phyloP scores from a whole-genome alignment of 2,888 invertebrate species.

The Panopea generosa region DNA sequence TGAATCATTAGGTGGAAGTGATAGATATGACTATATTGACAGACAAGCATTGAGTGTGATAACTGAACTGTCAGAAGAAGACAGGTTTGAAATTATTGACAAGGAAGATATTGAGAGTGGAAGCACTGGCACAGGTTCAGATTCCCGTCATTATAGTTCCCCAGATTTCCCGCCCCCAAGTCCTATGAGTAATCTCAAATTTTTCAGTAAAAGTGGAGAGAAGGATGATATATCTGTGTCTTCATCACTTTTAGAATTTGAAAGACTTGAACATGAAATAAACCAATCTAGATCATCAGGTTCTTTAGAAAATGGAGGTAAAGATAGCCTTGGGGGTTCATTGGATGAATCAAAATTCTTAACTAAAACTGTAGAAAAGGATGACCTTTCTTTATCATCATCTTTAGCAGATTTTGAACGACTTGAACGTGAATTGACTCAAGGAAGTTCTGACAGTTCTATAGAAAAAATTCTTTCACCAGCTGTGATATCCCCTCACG shows the following conservation, averaged over 20 bases:
- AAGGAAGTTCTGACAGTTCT: constrained; percentile 87
- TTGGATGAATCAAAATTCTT: constrained; percentile 74
- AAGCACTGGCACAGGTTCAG: constrained; percentile 73
- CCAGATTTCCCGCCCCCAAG: constrained; percentile 90
- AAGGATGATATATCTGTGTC: constrained; percentile 96
- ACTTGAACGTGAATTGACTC: constrained; percentile 91
- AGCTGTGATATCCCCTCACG: constrained; percentile 68
- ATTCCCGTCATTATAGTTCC: constrained; percentile 88
- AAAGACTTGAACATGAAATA: constrained; percentile 94
- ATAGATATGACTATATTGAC: constrained; percentile 81
- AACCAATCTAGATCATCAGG: constrained; percentile 75
- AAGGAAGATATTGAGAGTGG: constrained; percentile 89
- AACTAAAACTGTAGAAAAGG: constrained; percentile 90
- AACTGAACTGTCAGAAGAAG: constrained; percentile 81
- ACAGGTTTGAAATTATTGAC: constrained; percentile 86
- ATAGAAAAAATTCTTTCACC: constrained; percentile 87
- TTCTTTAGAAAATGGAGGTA: constrained; percentile 88
- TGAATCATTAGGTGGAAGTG: constrained; percentile 79
- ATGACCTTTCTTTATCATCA: constrained; percentile 96
- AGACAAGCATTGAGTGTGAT: constrained; percentile 80
- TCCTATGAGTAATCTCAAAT: constrained; percentile 89
- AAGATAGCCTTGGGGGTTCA: constrained; percentile 85
- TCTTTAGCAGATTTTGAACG: constrained; percentile 96
- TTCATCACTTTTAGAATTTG: constrained; percentile 95
- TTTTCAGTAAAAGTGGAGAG: constrained; percentile 92